A percentile compares a stretch with the other conserved stretches of the same genome.
These are phyloP conservation scores for Netelia virgata DNA, from an alignment of 2,888 invertebrate genomes.

Conservation along the genomic window DNA sequence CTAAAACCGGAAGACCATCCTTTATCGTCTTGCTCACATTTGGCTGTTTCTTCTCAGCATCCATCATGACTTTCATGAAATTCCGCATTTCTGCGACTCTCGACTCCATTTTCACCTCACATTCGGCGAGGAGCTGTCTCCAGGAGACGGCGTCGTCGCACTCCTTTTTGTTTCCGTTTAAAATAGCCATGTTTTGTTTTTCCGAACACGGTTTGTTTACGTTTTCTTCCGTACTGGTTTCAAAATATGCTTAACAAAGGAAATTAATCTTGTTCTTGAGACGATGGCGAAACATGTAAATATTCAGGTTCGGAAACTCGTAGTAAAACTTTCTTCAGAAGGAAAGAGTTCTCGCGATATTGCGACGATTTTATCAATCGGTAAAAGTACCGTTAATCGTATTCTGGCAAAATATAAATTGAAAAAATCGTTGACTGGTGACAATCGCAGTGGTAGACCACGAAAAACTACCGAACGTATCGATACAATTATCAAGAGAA, in stretches of 20 bases:
- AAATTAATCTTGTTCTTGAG: conserved; percentile 3
- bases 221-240: conserved; percentile 13
- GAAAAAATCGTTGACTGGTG: conserved; percentile 18
- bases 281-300: conserved; percentile 19
- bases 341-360: conserved; percentile 34
- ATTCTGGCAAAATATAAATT: conserved; percentile 8
- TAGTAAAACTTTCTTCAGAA: conserved; percentile 25
- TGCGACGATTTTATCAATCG: conserved; percentile 21
- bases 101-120: no score
- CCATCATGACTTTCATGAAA: no score
- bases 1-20: no score
- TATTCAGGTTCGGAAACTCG: conserved; percentile 11
- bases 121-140: no score
- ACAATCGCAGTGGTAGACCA: conserved; percentile 23
- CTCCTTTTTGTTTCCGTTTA: no score
- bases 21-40: no score
- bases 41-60: no score
- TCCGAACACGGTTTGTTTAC: conserved; percentile 18
- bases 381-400: conserved; percentile 21
- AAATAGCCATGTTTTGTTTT: no score
- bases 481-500: conserved; percentile 25
- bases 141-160: no score
- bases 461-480: conserved; percentile 9
- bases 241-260: conserved; percentile 6
- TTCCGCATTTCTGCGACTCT: no score